A percentile compares a stretch with the other conserved stretches of the same genome.
phyloP scores from a whole-genome alignment of 1,140 invertebrate species.

The Drosophila nebulosa region DNA sequence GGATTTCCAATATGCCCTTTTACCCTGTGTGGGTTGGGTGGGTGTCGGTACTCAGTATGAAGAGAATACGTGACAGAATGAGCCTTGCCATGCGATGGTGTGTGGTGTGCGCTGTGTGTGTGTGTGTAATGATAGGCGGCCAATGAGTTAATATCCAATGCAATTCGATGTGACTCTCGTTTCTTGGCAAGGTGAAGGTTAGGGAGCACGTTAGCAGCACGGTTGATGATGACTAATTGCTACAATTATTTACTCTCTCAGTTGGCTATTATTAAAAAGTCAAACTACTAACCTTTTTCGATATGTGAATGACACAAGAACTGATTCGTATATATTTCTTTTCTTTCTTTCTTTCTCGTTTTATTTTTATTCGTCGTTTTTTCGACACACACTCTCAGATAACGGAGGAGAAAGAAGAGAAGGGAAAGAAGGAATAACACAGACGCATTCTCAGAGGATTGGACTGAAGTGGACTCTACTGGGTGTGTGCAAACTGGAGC shows the following conservation, averaged over 20 bases:
- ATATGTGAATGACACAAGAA: neutral
- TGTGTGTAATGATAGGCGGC: neutral
- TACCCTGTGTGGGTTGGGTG: neutral
- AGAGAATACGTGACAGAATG: neutral
- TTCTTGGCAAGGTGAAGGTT: slow-evolving; percentile 39
- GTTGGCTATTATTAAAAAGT: neutral
- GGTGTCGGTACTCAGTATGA: neutral
- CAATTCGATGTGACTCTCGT: slow-evolving; percentile 14
- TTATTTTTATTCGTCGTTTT: neutral
- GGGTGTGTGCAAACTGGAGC: neutral
- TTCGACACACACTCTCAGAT: neutral
- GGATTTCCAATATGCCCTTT: neutral
- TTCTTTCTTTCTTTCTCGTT: neutral
- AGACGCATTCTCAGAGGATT: neutral
- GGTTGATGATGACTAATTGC: slow-evolving; percentile 34
- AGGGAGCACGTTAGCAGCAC: neutral
- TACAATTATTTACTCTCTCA: neutral
- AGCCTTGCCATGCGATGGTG: neutral
- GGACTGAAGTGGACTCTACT: neutral
- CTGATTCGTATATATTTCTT: neutral
- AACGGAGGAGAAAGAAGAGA: neutral
- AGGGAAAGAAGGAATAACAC: neutral
- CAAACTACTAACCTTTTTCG: neutral
- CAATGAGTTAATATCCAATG: slow-evolving; percentile 13
- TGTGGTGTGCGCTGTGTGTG: neutral